These are phyloP conservation scores for Cryptoblepharus egeriae DNA, from an alignment of 2,797 vertebrate genomes.

Conservation along the genomic window DNA sequence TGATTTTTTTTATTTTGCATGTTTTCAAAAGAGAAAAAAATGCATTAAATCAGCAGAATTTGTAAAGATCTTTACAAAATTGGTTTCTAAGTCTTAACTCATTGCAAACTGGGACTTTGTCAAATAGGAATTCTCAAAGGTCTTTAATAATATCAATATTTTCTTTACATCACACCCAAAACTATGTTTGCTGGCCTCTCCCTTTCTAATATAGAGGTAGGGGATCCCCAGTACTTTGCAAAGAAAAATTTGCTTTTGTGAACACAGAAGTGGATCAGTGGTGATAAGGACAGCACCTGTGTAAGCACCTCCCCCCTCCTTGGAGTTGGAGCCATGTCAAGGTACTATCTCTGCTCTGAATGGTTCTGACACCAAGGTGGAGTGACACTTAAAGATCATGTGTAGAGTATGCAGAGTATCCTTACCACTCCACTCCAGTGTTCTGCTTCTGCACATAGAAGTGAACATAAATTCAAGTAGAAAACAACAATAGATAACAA, in stretches of 20 bases:
- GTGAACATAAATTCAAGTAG: no score
- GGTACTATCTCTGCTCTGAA: no score
- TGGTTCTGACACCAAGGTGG: no score
- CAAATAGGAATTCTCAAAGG: slow-evolving; percentile 18
- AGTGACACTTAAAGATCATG: no score
- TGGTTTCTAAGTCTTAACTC: not conserved
- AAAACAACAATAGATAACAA: no score
- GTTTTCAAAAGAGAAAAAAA: slow-evolving; percentile 9
- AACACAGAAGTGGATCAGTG: no score
- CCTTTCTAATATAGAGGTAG: not conserved
- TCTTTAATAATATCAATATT: not conserved
- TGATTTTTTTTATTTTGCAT: slow-evolving; percentile 35
- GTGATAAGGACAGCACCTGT: no score
- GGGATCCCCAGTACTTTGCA: not conserved
- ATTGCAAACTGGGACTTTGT: slow-evolving; percentile 8
- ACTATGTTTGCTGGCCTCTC: not conserved
- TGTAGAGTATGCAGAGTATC: no score
- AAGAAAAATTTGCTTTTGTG: not conserved
- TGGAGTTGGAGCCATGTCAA: no score
- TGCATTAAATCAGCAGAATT: slow-evolving; percentile 39
- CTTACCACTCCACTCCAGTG: no score
- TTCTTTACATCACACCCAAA: not conserved
- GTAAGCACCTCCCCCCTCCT: no score
- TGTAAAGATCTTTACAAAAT: slow-evolving; percentile 21
- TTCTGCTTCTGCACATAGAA: no score